phyloP scores from a whole-genome alignment of 2,888 invertebrate genomes.

The Sinelater perroti region DNA sequence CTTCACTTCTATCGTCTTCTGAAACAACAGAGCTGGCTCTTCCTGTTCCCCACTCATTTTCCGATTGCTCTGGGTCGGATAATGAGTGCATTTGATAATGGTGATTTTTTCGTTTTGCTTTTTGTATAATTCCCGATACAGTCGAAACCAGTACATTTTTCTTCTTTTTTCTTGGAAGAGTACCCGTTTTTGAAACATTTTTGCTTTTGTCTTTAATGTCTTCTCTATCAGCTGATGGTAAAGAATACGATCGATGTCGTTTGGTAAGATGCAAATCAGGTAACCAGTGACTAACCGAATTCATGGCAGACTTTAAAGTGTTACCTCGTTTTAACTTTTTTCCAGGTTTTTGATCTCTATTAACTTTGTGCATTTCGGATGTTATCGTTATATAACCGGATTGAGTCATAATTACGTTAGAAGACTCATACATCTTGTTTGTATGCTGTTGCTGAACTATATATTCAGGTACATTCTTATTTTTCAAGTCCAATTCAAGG shows the following conservation, averaged over 20 bases:
- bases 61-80: conserved; percentile 81
- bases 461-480: conserved; percentile 65
- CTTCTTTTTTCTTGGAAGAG: conserved; percentile 71
- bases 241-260: conserved; percentile 81
- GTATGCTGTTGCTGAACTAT: conserved; percentile 56
- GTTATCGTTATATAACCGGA: conserved; percentile 81
- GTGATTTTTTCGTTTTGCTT: conserved; percentile 76
- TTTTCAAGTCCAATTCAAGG: conserved; percentile 61
- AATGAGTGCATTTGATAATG: conserved; percentile 71
- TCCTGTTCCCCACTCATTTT: conserved; percentile 72
- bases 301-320: conserved; percentile 82
- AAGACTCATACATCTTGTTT: conserved; percentile 63
- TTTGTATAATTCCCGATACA: conserved; percentile 85
- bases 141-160: conserved; percentile 84
- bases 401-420: conserved; percentile 76
- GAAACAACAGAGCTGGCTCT: conserved; percentile 76
- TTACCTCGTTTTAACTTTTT: conserved; percentile 76
- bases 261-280: conserved; percentile 83
- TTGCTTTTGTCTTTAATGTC: conserved; percentile 63
- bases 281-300: conserved; percentile 80
- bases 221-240: conserved; percentile 75
- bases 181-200: conserved; percentile 56
- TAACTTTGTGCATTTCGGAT: conserved; percentile 69
- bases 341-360: conserved; percentile 64
- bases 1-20: conserved; percentile 72